Percentiles rank a stretch among this genome's conserved stretches.
These are phyloP conservation scores for Suricata suricatta DNA, from an alignment of 2,113 vertebrate genomes.

Conservation along the genomic window DNA sequence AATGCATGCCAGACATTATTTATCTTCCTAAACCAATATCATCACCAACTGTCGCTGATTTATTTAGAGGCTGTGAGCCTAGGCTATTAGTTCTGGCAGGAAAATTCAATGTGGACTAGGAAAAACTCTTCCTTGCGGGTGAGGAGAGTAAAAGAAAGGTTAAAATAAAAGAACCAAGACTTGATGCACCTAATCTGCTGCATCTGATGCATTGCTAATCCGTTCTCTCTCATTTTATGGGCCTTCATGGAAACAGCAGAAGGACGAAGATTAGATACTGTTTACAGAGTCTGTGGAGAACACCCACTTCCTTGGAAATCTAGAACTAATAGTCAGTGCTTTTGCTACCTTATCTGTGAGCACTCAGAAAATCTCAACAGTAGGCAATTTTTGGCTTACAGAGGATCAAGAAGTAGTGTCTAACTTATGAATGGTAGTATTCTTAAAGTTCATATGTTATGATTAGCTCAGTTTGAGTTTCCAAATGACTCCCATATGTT, in stretches of 20 bases:
- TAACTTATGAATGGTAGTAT: background rate
- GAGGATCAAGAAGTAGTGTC: background rate
- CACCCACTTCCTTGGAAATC: background rate
- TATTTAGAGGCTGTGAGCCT: slow-evolving; percentile 41
- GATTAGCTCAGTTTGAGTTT: background rate
- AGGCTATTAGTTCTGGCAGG: slow-evolving; percentile 50
- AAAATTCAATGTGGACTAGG: slow-evolving; percentile 46
- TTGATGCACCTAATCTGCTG: background rate
- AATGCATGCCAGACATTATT: slow-evolving; percentile 35
- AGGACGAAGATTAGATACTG: background rate
- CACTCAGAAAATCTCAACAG: background rate
- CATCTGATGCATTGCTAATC: background rate
- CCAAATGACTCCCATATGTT: background rate
- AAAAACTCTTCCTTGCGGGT: background rate
- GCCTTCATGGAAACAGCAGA: background rate
- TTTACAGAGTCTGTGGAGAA: background rate
- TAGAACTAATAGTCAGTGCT: background rate
- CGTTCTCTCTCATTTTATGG: background rate
- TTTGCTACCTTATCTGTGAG: background rate
- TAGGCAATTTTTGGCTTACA: background rate
- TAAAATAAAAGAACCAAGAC: slow-evolving; percentile 30
- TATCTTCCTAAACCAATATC: slow-evolving; percentile 47
- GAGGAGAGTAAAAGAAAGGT: background rate
- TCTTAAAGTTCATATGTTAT: background rate
- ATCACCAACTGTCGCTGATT: slow-evolving; percentile 49